phyloP scores from a whole-genome alignment of 2,113 vertebrate species.

The Jacana jacana region DNA sequence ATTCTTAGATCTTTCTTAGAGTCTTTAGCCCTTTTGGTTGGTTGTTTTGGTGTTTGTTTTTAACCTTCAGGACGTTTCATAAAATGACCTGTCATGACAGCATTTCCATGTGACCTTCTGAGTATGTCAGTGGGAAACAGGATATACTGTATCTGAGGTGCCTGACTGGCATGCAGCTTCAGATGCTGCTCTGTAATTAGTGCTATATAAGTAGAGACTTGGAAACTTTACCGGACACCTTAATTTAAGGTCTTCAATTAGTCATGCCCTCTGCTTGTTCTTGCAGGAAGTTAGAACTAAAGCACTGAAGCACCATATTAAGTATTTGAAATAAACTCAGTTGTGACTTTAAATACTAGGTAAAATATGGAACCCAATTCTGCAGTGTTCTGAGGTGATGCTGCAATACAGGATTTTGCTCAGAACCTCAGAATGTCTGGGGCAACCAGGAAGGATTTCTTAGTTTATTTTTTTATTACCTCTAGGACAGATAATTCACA shows the following conservation, averaged over 20 bases:
- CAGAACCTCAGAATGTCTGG: neutral
- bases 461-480: neutral
- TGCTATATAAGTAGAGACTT: neutral
- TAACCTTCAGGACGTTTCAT: neutral
- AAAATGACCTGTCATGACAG: neutral
- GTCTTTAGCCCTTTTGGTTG: neutral
- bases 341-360: neutral
- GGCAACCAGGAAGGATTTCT: neutral
- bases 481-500: neutral
- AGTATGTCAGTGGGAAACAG: neutral
- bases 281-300: neutral
- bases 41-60: neutral
- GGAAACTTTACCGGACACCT: neutral
- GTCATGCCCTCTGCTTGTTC: neutral
- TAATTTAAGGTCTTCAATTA: neutral
- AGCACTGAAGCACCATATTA: neutral
- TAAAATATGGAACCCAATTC: neutral
- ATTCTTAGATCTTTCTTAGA: neutral
- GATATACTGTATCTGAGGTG: neutral
- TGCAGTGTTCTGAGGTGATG: neutral
- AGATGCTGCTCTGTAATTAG: neutral
- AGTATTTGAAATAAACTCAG: neutral
- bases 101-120: neutral
- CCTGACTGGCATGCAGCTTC: neutral
- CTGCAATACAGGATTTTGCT: neutral